phyloP scores from a whole-genome alignment of 2,113 vertebrate genomes.

The Strix aluco region DNA sequence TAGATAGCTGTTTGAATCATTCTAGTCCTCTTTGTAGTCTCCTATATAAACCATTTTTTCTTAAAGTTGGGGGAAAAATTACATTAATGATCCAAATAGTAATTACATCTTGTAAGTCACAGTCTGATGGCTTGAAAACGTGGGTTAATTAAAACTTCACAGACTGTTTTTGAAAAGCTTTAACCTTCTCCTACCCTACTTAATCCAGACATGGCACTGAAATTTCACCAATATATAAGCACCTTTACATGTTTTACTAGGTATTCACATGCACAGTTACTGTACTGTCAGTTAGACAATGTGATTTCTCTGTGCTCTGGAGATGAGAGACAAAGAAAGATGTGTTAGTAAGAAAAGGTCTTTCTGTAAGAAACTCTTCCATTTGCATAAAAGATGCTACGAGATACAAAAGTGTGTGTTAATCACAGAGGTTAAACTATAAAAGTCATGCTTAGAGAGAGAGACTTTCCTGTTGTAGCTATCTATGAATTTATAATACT shows the following conservation, averaged over 20 bases:
- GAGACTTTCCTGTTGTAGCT: constrained; percentile 48
- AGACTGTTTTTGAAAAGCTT: constrained; percentile 7
- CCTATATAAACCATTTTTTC: constrained; percentile 57
- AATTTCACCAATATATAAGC: background rate
- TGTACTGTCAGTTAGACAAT: background rate
- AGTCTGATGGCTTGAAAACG: constrained; percentile 30
- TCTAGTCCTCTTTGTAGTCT: constrained; percentile 55
- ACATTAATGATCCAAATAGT: constrained; percentile 55
- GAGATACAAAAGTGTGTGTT: constrained; percentile 30
- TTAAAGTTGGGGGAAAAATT: constrained; percentile 22
- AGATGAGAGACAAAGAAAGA: background rate
- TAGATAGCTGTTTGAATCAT: constrained; percentile 49
- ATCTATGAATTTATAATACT: constrained; percentile 66
- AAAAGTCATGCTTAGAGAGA: constrained; percentile 34
- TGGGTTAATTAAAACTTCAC: background rate
- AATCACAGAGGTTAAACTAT: constrained; percentile 46
- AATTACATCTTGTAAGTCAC: constrained; percentile 33
- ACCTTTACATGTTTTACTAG: background rate
- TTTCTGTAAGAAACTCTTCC: constrained; percentile 39
- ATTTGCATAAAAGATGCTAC: constrained; percentile 66
- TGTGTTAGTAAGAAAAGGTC: constrained; percentile 54
- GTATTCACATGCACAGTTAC: background rate
- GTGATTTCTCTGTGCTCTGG: constrained; percentile 14
- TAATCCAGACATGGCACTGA: constrained; percentile 1
- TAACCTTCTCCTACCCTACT: background rate